These are phyloP conservation scores for Barypeithes pellucidus DNA, from an alignment of 2,888 invertebrate genomes.

Conservation along the genomic window DNA sequence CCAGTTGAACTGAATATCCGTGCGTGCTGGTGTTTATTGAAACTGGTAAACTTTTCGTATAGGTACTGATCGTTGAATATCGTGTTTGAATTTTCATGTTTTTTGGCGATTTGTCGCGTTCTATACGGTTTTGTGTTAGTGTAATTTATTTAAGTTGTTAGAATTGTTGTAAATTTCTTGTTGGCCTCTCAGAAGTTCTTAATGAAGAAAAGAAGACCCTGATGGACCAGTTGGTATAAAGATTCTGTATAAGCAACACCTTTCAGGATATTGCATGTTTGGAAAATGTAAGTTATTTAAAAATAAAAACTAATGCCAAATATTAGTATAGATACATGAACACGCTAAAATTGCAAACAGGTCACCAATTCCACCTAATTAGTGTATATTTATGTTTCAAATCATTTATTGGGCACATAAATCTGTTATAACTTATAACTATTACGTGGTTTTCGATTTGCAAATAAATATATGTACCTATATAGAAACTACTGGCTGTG, in stretches of 20 bases:
- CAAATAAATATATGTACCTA: neutral
- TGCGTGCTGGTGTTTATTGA: constrained; percentile 17
- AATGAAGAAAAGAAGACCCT: neutral
- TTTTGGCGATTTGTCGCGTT: constrained; percentile 14
- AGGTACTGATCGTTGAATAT: neutral
- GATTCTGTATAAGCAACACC: neutral
- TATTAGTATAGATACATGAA: no score
- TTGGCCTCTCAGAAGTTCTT: neutral
- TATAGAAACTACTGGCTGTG: neutral
- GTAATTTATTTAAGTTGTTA: constrained; percentile 4
- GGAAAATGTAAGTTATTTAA: constrained; percentile 14
- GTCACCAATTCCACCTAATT: no score
- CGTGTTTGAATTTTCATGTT: constrained; percentile 14
- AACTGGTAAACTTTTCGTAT: constrained; percentile 11
- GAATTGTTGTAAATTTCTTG: constrained; percentile 1
- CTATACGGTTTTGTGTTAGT: constrained; percentile 1
- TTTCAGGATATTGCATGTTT: neutral
- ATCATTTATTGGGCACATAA: no score
- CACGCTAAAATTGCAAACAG: no score
- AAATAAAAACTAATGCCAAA: neutral
- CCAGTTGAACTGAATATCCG: constrained; percentile 11
- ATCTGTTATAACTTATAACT: no score
- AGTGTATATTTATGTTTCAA: no score
- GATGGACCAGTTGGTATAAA: neutral
- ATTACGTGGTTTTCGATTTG: no score